phyloP scores from a whole-genome alignment of 2,797 vertebrate species.

The Neosalanx taihuensis region DNA sequence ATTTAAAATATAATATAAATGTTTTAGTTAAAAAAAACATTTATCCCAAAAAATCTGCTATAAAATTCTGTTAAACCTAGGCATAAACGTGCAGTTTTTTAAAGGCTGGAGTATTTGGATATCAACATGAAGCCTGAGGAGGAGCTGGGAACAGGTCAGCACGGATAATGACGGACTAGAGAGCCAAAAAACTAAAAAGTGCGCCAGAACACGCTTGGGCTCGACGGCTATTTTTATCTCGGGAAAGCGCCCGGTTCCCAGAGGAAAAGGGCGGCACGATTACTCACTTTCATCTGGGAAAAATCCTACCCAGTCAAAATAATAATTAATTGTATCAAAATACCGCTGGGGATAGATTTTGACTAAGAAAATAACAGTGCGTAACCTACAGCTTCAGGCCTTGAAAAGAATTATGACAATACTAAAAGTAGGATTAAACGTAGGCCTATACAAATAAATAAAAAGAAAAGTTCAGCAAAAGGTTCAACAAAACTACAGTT shows the following conservation, averaged over 20 bases:
- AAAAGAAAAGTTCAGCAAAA: background rate
- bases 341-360: slow-evolving; percentile 59
- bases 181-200: slow-evolving; percentile 63
- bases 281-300: slow-evolving; percentile 78
- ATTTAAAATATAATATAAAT: no score
- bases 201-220: slow-evolving; percentile 59
- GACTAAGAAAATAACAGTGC: slow-evolving; percentile 64
- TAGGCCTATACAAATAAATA: background rate
- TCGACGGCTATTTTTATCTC: slow-evolving; percentile 79
- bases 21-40: background rate
- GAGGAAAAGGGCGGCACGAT: slow-evolving; percentile 82
- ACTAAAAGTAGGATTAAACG: background rate
- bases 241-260: slow-evolving; percentile 78
- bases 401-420: slow-evolving; percentile 36
- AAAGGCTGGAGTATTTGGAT: slow-evolving; percentile 36
- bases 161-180: slow-evolving; percentile 74
- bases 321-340: slow-evolving; percentile 83
- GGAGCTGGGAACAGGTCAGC: slow-evolving; percentile 73
- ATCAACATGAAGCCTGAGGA: slow-evolving; percentile 54
- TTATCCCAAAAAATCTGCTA: background rate
- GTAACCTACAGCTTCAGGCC: slow-evolving; percentile 50
- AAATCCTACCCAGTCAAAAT: slow-evolving; percentile 81
- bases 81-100: background rate
- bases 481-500: no score
- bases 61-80: background rate